These are phyloP conservation scores for Drosophila meridionalis DNA, from an alignment of 2,888 invertebrate genomes.

Conservation along the genomic window DNA sequence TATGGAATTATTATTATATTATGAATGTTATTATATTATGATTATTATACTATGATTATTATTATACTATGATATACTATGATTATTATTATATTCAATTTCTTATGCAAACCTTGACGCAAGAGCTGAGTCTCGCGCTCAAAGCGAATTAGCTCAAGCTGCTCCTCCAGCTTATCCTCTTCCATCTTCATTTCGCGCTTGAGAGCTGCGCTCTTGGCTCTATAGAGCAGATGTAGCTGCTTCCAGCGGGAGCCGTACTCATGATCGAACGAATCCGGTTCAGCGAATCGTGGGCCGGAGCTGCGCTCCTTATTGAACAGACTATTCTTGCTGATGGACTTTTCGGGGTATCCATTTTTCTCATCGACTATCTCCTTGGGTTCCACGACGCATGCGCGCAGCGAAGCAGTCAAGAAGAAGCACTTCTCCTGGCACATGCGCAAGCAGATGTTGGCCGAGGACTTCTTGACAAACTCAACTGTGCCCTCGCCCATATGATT, in stretches of 20 bases:
- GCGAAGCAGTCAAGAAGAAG: constrained; percentile 94
- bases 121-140: constrained; percentile 98
- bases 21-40: background rate
- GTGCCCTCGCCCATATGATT: constrained; percentile 97
- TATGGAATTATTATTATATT: background rate
- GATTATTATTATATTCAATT: background rate
- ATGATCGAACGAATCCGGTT: constrained; percentile 94
- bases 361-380: constrained; percentile 95
- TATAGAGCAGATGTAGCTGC: constrained; percentile 95
- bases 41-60: background rate
- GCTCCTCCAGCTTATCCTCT: constrained; percentile 96
- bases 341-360: constrained; percentile 95
- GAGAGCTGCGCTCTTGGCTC: constrained; percentile 93
- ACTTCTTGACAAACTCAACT: constrained; percentile 96
- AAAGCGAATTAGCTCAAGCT: constrained; percentile 97
- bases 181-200: constrained; percentile 95
- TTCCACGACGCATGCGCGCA: constrained; percentile 98
- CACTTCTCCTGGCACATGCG: constrained; percentile 96
- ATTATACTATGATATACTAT: background rate
- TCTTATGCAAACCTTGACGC: constrained; percentile 89
- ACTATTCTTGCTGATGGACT: constrained; percentile 92
- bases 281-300: constrained; percentile 95
- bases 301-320: constrained; percentile 93
- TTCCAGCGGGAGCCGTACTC: constrained; percentile 99
- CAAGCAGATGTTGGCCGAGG: constrained; percentile 94